phyloP scores from a whole-genome alignment of 2,113 vertebrate species.

The Macquaria ambigua region DNA sequence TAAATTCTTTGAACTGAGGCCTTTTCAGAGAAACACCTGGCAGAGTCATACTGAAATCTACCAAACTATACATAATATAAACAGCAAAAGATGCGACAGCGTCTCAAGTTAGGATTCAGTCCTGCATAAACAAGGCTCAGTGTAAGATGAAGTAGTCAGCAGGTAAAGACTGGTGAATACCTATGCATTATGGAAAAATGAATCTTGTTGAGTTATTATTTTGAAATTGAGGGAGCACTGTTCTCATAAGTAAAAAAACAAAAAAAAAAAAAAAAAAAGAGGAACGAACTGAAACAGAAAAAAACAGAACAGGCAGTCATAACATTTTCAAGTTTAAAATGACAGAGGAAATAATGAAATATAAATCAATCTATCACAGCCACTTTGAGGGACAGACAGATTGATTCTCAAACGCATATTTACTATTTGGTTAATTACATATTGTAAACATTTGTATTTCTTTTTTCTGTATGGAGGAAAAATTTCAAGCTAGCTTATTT shows the following conservation, averaged over 20 bases:
- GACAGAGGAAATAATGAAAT: slow-evolving; percentile 76
- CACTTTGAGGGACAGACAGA: slow-evolving; percentile 74
- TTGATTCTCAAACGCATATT: slow-evolving; percentile 76
- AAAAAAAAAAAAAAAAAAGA: slow-evolving; percentile 27
- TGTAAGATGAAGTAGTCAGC: slow-evolving; percentile 64
- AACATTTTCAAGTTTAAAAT: slow-evolving; percentile 85
- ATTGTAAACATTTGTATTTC: slow-evolving; percentile 85
- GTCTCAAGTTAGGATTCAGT: slow-evolving; percentile 57
- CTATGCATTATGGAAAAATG: not conserved
- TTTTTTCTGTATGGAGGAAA: slow-evolving; percentile 81
- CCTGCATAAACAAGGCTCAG: slow-evolving; percentile 65
- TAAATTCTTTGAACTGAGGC: slow-evolving; percentile 28
- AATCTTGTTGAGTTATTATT: slow-evolving; percentile 31
- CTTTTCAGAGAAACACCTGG: slow-evolving; percentile 17
- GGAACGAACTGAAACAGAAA: slow-evolving; percentile 38
- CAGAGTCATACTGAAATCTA: slow-evolving; percentile 26
- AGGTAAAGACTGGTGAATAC: slow-evolving; percentile 36
- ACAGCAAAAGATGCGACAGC: slow-evolving; percentile 44
- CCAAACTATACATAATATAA: slow-evolving; percentile 19
- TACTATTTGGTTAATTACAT: slow-evolving; percentile 87
- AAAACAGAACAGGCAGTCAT: slow-evolving; percentile 69
- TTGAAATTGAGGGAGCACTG: slow-evolving; percentile 80
- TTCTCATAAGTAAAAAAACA: slow-evolving; percentile 55
- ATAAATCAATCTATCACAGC: slow-evolving; percentile 68
- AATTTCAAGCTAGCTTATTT: slow-evolving; percentile 86